Evolutionary conservation across 2,113 vertebrate genomes (phyloP), one percentile per base, ranked within the genome.

Genomic region (Spermophilus dauricus): DNA sequence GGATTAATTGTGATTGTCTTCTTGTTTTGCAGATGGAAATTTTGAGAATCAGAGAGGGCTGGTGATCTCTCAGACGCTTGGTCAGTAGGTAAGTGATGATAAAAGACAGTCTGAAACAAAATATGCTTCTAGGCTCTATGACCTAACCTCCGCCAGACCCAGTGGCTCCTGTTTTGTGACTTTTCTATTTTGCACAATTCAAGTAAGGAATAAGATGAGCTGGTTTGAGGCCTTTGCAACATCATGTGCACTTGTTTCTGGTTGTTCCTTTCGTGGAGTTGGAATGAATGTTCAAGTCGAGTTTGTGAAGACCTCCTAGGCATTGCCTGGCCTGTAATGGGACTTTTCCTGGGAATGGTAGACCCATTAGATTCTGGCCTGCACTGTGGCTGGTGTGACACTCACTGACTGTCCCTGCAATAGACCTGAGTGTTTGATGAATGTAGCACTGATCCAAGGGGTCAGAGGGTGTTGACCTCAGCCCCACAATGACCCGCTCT

Each of bases 11-110:
- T 70, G n/a, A 37, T 69, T 94, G 14, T 96, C 83, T 97, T 97
- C 92, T 98, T 98, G 39, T 97, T 95, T 98, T 97, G 45, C 97
- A 98, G 98, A 98, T 98, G 98, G 97, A 81, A 83, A 97, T 51
- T 86, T 89, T 95, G 97, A 98, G 95, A 72, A 63, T 84, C 97
- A 96, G 96, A 97, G 96, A 89, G 72, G 95, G 96, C 89, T 96
- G 88, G 93, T 85, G 95, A 95, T 82, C 96, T 82, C 89, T 88
- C 1, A 14, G 69, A 88, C 39, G 17, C 92, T 75, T 22, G 82
- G 76, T 32, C 65, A 85, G 58, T 97, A 97, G 98, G 98, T 98
- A 97, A 98, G 97, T 96, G 67, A 89, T 12, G 26, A n/a, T 20
- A 53, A 72, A 63, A 20, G 26, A 10, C 30, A 93, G 63, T 86